Conservation (phyloP, 2,113 vertebrate species). For the Arothron firmamentum region DNA sequence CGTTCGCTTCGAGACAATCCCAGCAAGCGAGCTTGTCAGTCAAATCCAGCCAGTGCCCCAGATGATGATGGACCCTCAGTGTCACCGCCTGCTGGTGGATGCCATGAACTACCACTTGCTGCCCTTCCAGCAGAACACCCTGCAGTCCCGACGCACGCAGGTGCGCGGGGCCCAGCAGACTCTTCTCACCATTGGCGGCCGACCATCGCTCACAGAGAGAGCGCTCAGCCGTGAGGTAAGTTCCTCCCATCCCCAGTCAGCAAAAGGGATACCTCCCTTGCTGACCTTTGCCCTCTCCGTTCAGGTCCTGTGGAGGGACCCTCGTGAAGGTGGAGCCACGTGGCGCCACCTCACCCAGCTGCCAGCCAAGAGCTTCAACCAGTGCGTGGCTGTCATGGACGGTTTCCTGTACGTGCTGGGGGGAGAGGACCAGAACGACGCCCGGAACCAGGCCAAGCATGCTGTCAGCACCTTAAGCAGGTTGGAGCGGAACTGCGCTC, state of each 20-base stretch:
- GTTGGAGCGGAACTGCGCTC: slow-evolving; percentile 30
- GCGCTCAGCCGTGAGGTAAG: slow-evolving; percentile 80
- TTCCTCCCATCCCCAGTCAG: not conserved
- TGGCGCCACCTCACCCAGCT: slow-evolving; percentile 83
- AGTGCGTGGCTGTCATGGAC: slow-evolving; percentile 83
- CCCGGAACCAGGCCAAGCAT: slow-evolving; percentile 84
- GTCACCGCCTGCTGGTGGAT: slow-evolving; percentile 82
- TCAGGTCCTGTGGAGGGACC: slow-evolving; percentile 79
- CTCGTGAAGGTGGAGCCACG: slow-evolving; percentile 71
- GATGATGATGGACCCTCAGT: slow-evolving; percentile 82
- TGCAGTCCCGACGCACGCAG: slow-evolving; percentile 79
- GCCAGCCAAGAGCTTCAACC: slow-evolving; percentile 84
- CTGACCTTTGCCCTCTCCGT: slow-evolving; percentile 29
- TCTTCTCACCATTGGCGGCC: slow-evolving; percentile 76
- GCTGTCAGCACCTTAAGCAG: slow-evolving; percentile 82
- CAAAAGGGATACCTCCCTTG: not conserved
- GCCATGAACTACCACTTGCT: slow-evolving; percentile 89
- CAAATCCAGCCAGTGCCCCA: slow-evolving; percentile 80
- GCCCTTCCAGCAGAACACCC: slow-evolving; percentile 80
- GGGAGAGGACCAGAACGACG: slow-evolving; percentile 84
- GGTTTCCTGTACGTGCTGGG: slow-evolving; percentile 82
- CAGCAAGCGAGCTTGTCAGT: slow-evolving; percentile 79
- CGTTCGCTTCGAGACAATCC: slow-evolving; percentile 79
- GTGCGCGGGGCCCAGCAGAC: slow-evolving; percentile 75
- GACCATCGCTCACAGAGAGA: slow-evolving; percentile 77